These are phyloP conservation scores for Ophonus ardosiacus DNA, from an alignment of 2,888 invertebrate genomes.

Conservation along the genomic window DNA sequence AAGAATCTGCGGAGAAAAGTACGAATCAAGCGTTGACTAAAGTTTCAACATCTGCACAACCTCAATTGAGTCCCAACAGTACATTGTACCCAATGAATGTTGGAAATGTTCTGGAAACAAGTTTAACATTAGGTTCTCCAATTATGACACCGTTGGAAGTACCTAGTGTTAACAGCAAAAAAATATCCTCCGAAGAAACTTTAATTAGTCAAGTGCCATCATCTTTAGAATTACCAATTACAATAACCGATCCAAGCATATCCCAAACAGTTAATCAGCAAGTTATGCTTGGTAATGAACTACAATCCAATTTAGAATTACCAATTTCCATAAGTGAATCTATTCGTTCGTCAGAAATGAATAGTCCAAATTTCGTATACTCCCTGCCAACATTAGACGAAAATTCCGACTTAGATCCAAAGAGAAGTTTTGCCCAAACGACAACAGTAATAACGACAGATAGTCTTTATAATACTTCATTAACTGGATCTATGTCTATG, in stretches of 20 bases:
- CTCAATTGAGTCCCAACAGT: conserved; percentile 80
- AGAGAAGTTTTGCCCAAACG: conserved; percentile 71
- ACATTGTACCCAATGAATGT: conserved; percentile 79
- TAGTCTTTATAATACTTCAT: conserved; percentile 72
- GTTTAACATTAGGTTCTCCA: conserved; percentile 85
- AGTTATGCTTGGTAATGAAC: conserved; percentile 71
- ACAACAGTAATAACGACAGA: conserved; percentile 73
- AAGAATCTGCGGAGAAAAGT: conserved; percentile 73
- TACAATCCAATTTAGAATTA: conserved; percentile 78
- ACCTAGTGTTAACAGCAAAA: conserved; percentile 77
- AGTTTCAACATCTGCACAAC: conserved; percentile 74
- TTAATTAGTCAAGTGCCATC: conserved; percentile 78
- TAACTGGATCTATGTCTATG: conserved; percentile 78
- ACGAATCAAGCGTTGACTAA: conserved; percentile 72
- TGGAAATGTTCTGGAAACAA: conserved; percentile 85
- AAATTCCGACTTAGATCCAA: conserved; percentile 65
- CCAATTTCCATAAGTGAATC: conserved; percentile 85
- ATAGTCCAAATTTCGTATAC: conserved; percentile 73
- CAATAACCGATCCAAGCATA: conserved; percentile 86
- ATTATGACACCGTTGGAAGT: conserved; percentile 90
- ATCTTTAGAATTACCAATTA: conserved; percentile 86
- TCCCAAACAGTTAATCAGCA: conserved; percentile 77
- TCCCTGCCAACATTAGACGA: conserved; percentile 73
- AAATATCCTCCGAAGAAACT: conserved; percentile 72
- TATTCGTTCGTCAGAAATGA: conserved; percentile 72